Base-by-base conservation (phyloP, 2,888 invertebrate species). In the Rhabditoides inermis region DNA sequence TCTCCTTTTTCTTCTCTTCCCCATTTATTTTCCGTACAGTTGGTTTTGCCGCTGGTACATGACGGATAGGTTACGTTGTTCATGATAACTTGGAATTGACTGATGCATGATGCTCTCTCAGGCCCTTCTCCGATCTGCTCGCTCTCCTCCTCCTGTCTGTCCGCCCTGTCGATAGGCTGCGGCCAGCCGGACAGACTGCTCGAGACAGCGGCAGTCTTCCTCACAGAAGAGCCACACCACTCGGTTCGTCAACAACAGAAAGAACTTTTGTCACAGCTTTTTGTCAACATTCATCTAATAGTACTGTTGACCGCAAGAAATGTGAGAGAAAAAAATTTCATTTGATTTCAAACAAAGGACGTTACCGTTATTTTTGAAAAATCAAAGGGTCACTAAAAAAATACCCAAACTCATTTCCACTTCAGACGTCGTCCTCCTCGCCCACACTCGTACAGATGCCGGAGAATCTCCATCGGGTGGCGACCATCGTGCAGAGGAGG, bases 81-180 rank as follows among this genome's bases (percentile, higher is more conserved):
- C 35, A 32, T n/a, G n/a, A n/a, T n/a, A 18, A 23, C 2, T 50
- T 49, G 2, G 12, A 7, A 25, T 15, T 37, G 22, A 18, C 1
- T 36, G 18, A 49, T n/a, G 27, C 2, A n/a, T 39, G 7, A n/a
- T 36, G 25, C 39, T 28, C 49, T 18, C 27, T 25, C 47, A 63
- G 63, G 65, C n/a, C 61, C 62, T 36, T 56, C 65, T 3, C 56
- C 59, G n/a, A 73, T 92, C 69, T 88, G 89, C 22, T 85, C 89
- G 3, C 83, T 90, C 55, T 89, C 91, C 47, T 89, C 90, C 77
- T 87, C 94, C 1, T 91, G 91, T 67, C 82, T 98, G 7, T 82
- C 94, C 49, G 88, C 90, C 50, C 81, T 95, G 56, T 88, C 90
- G 15, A 88, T 94, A 45, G 91, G 92, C 1, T 82, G 88, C 51